Base-by-base conservation (phyloP, 2,113 vertebrate species). In the Hydropotes inermis region DNA sequence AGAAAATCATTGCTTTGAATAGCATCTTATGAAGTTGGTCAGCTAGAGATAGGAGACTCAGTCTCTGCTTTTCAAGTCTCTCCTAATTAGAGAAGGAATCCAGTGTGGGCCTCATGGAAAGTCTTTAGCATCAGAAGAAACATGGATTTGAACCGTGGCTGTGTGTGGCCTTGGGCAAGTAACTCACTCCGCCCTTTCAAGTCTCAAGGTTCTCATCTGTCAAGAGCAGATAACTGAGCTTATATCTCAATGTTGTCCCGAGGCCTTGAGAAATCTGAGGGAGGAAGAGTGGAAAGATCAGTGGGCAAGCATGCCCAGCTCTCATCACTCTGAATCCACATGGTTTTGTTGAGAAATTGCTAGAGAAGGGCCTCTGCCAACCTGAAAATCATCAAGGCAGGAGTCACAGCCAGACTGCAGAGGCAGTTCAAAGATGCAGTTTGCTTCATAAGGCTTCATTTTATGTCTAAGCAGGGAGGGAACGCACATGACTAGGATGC, bases 391-490 rank as follows among this genome's bases (percentile, higher is more conserved):
- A 15, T 82, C 88, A 61, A 83, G 55, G 91, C 70, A 81, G 28
- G 89, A 97, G 82, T 88, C 88, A 39, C 74, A 88, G 86, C 60
- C 60, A 58, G 43, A 45, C 60, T 85, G 47, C 36, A 96, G 95
- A 94, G 82, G 47, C 64, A 93, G 85, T 82, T 61, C 78, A 94
- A 91, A 36, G 43, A 54, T 93, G 85, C 76, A 95, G 6, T 95
- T 97, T 89, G 67, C 84, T 95, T 94, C 91, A 58, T 91, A 45
- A 64, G 93, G 82, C 57, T 97, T 97, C 94, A 1, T 95, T 95
- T 97, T 93, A 95, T 94, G 67, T 97, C 50, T 96, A 84, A 93
- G 87, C 76, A 87, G 60, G 88, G 58, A 91, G 54, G 39, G 25
- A 91, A 95, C 81, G 94, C 94, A 87, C 64, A 16, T 28, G 88